Evolutionary conservation across 2,888 invertebrate species (phyloP).

Genomic region (Noctua janthina): DNA sequence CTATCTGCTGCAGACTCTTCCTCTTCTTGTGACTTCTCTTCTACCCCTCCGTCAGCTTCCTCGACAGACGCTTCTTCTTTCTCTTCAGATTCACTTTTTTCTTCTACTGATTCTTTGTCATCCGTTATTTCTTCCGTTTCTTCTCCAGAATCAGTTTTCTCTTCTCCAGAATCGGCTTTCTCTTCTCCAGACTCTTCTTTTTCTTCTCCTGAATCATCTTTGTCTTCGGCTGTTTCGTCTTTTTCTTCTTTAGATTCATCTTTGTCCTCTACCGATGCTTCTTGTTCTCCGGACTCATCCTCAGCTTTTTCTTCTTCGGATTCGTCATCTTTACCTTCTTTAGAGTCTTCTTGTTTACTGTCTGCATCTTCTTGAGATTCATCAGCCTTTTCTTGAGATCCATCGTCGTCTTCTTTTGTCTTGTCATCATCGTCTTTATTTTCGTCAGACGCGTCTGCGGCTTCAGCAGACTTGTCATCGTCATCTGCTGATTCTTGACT

Average conservation of each 20-base stretch:
- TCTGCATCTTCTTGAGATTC: slow-evolving; percentile 72
- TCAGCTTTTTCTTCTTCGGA: slow-evolving; percentile 76
- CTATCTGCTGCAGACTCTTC: slow-evolving; percentile 55
- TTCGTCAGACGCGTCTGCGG: slow-evolving; percentile 71
- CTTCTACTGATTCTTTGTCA: slow-evolving; percentile 73
- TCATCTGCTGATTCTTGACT: slow-evolving; percentile 74
- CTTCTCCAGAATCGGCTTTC: slow-evolving; percentile 82
- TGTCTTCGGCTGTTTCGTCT: slow-evolving; percentile 73
- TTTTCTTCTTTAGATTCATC: slow-evolving; percentile 68
- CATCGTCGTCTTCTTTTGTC: slow-evolving; percentile 82
- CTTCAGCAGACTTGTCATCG: slow-evolving; percentile 76
- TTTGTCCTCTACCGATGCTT: slow-evolving; percentile 71
- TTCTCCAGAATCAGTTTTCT: slow-evolving; percentile 75
- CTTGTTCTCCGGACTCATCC: slow-evolving; percentile 77
- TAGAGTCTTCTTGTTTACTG: slow-evolving; percentile 69
- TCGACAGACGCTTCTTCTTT: slow-evolving; percentile 72
- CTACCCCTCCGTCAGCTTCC: slow-evolving; percentile 70
- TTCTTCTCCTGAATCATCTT: slow-evolving; percentile 78
- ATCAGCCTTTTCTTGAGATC: slow-evolving; percentile 86
- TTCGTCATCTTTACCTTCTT: slow-evolving; percentile 68
- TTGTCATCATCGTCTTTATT: slow-evolving; percentile 69
- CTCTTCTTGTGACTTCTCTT: slow-evolving; percentile 69
- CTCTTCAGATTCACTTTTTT: slow-evolving; percentile 73
- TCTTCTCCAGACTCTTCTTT: slow-evolving; percentile 75
- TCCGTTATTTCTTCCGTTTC: slow-evolving; percentile 73